A percentile compares a stretch with the other conserved stretches of the same genome.
These are phyloP conservation scores for Penaeus japonicus DNA, from an alignment of 1,140 invertebrate genomes.

Conservation along the genomic window DNA sequence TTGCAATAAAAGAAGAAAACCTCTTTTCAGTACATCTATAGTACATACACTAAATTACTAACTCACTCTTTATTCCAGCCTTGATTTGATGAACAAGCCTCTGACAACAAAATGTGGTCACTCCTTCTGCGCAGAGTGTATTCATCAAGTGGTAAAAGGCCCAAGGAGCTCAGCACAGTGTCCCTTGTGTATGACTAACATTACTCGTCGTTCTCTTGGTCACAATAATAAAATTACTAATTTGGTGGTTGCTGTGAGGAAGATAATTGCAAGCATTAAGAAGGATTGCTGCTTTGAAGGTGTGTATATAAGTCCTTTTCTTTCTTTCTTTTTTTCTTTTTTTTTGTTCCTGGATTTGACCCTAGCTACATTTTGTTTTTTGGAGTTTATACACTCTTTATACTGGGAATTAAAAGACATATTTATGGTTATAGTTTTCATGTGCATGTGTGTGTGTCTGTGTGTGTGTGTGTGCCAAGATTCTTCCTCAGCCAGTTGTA, in stretches of 20 bases:
- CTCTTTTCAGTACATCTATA: no score
- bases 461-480: no score
- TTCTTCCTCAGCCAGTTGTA: no score
- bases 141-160: slow-evolving; percentile 30
- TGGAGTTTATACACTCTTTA: no score
- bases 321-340: no score
- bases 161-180: slow-evolving; percentile 23
- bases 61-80: background rate
- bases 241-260: slow-evolving; percentile 17
- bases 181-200: slow-evolving; percentile 22
- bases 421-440: no score
- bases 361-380: no score
- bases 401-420: no score
- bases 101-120: slow-evolving; percentile 43
- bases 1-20: no score
- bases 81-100: slow-evolving; percentile 35
- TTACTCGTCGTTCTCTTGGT: slow-evolving; percentile 19
- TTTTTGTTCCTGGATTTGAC: no score
- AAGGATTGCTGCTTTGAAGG: slow-evolving; percentile 47
- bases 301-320: background rate
- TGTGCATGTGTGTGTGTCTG: no score
- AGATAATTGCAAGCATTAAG: slow-evolving; percentile 38
- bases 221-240: slow-evolving; percentile 20
- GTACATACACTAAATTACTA: background rate
- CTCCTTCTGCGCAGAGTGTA: slow-evolving; percentile 33